phyloP scores from a whole-genome alignment of 1,140 invertebrate species.

The Papilio xuthus region DNA sequence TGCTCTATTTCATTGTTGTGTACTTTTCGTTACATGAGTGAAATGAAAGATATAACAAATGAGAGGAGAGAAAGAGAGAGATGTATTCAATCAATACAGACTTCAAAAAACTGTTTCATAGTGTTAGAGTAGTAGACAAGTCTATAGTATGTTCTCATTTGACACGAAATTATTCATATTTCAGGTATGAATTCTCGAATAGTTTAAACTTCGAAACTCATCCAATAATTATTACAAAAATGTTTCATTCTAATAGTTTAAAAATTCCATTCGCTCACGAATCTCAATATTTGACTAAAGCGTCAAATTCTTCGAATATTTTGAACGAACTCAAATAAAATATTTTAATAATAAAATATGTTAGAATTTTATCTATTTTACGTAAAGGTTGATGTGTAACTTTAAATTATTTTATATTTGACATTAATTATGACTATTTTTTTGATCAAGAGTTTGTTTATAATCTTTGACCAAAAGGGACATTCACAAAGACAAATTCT shows the following conservation, averaged over 20 bases:
- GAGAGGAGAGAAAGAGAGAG: neutral
- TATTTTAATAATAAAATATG: conserved; percentile 4
- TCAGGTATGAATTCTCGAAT: neutral
- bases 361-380: neutral
- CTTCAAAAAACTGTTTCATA: neutral
- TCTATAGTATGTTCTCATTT: neutral
- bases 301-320: conserved; percentile 10
- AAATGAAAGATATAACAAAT: neutral
- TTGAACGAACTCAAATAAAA: conserved; percentile 10
- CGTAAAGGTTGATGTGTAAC: neutral
- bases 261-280: neutral
- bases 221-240: neutral
- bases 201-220: conserved; percentile 14
- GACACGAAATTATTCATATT: conserved; percentile 2
- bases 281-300: conserved; percentile 8
- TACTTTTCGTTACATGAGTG: neutral
- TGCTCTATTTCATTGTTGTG: too few relatives aligned
- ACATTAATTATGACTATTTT: neutral
- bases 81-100: neutral
- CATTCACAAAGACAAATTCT: neutral
- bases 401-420: neutral
- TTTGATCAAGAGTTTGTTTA: neutral
- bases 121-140: neutral
- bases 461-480: neutral
- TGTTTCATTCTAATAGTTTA: neutral